phyloP scores from a whole-genome alignment of 92 coral and sea anemone genomes.

The Umimayanthus chanpuru region DNA sequence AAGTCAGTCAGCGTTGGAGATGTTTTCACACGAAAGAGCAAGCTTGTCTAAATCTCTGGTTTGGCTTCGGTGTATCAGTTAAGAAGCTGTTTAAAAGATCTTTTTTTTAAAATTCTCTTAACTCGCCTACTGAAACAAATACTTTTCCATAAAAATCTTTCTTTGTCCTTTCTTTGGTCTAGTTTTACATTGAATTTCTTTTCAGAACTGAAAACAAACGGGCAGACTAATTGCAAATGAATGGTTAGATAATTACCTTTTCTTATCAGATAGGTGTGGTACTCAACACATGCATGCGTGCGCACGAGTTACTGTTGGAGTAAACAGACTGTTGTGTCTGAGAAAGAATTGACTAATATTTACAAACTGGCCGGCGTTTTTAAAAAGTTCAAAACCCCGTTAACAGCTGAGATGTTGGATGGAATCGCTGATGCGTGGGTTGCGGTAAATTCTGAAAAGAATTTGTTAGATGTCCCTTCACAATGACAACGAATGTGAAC shows the following conservation, averaged over 20 bases:
- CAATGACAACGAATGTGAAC: not conserved
- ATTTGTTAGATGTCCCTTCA: not conserved
- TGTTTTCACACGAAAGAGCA: no score
- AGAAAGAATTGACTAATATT: not conserved
- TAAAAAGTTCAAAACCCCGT: no score
- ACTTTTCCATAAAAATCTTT: no score
- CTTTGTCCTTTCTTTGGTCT: not conserved
- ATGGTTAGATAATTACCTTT: no score
- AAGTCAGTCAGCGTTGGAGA: no score
- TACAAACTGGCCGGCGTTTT: not conserved
- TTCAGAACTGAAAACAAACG: no score
- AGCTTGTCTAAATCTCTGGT: no score
- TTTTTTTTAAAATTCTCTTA: no score
- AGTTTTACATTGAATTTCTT: not conserved
- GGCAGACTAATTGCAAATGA: not conserved
- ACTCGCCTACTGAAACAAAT: no score
- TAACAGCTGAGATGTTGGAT: no score
- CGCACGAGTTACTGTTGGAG: not conserved
- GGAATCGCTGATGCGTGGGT: not conserved
- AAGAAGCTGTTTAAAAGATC: no score
- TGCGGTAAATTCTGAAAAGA: not conserved
- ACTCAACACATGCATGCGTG: not conserved
- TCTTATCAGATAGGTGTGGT: not conserved
- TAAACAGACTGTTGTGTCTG: not conserved
- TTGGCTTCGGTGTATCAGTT: no score